phyloP scores from a whole-genome alignment of 2,113 vertebrate species.

The Platycercus adscitus region DNA sequence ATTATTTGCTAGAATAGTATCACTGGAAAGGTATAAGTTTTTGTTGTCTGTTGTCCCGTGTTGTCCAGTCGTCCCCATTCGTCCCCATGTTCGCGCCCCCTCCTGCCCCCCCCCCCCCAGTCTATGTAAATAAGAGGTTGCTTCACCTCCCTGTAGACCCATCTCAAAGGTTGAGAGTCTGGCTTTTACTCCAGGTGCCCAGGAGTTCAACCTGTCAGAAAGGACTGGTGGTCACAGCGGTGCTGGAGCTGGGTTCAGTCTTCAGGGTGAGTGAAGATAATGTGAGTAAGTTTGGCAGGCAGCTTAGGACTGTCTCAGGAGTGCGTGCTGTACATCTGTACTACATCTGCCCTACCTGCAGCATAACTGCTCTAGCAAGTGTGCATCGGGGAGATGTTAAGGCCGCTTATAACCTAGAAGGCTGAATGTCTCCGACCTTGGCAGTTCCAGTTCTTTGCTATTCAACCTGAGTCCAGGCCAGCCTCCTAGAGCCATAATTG shows the following conservation, averaged over 20 bases:
- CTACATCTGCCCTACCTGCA: not conserved
- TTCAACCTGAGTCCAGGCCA: not conserved
- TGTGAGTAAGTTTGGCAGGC: not conserved
- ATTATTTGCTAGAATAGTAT: not conserved
- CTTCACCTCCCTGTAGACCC: not conserved
- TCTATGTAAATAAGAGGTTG: no score
- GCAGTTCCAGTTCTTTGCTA: not conserved
- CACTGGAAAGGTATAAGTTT: not conserved
- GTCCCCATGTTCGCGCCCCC: no score
- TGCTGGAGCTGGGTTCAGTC: not conserved
- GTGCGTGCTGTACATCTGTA: not conserved
- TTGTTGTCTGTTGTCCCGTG: not conserved
- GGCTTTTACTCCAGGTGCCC: not conserved
- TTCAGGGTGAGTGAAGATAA: not conserved
- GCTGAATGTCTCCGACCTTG: not conserved
- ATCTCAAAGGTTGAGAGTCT: not conserved
- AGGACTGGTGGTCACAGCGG: not conserved
- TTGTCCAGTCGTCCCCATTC: no score
- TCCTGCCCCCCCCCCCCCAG: no score
- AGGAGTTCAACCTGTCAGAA: not conserved
- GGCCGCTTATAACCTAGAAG: not conserved
- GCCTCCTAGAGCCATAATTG: not conserved
- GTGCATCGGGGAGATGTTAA: accelerated
- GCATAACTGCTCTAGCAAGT: not conserved
- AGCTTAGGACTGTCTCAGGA: not conserved